Base-by-base conservation (phyloP, 2,797 vertebrate species). In the Cirrhinus molitorella region DNA sequence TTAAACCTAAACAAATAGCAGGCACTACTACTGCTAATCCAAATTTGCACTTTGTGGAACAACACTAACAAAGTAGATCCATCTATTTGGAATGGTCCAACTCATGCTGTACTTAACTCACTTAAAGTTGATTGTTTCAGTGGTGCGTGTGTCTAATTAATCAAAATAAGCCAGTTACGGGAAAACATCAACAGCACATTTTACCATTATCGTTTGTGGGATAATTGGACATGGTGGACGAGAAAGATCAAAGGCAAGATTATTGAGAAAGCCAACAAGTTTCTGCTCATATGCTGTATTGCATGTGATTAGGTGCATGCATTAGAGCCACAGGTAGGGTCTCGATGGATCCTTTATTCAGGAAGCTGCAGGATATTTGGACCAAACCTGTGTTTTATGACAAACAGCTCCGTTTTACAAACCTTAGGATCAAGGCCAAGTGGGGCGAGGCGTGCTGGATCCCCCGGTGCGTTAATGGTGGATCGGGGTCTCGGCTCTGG, bases 401-500 rank as follows among this genome's bases (percentile, higher is more conserved):
- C 83, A 74, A 77, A 71, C 77, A 80, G 83, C 37, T 51, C 21
- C 13, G 67, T 86, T 86, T 87, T 37, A 85, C 70, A 88, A 84
- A 72, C 21, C 28, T 49, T 49, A 85, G 86, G 87, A 91, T 89
- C 86, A 88, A 89, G 87, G 88, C 83, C 53, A 71, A 79, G 75
- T 61, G 79, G 72, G 79, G 65, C 43, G 53, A 65, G 84, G 81
- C 51, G 3, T 87, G 80, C 40, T 87, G 81, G 85, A 80, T 81
- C 19, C 13, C 89, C 89, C 66, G 83, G 87, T 85, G 89, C 3
- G 89, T 90, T 90, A 88, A 89, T 84, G 25, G 79, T 61, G 31
- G 67, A 83, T 76, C 31, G 55, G 83, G 88, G 88, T 86, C 87
- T 82, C 51, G 61, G 43, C 76, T 68, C 7, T 79, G 68, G 78